These are phyloP conservation scores for Athripsodes cinereus DNA, from an alignment of 2,888 invertebrate species.

Conservation along the genomic window DNA sequence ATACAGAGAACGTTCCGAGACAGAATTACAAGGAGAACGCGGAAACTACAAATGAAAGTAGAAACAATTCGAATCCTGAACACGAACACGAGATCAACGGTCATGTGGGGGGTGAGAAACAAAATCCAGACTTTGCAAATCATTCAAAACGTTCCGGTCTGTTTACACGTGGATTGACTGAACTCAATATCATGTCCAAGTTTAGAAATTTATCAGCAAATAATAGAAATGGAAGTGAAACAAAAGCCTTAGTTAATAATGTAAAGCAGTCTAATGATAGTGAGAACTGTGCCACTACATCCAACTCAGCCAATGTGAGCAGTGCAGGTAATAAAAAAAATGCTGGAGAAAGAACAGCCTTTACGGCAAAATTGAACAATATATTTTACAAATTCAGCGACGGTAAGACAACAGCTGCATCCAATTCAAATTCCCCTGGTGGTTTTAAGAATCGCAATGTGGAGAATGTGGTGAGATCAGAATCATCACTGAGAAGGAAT, in stretches of 20 bases:
- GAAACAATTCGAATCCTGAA: not conserved
- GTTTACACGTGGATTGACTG: conserved; percentile 45
- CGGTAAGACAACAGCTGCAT: not conserved
- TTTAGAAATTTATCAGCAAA: not conserved
- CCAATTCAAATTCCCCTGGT: not conserved
- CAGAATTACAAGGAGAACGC: too few species aligned
- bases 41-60: not conserved
- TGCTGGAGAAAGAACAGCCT: conserved; percentile 10
- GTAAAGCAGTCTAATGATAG: conserved; percentile 19
- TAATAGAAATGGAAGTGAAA: not conserved
- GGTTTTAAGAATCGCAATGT: not conserved
- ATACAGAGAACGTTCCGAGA: too few species aligned
- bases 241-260: not conserved
- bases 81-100: not conserved
- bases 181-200: conserved; percentile 30
- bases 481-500: conserved; percentile 23
- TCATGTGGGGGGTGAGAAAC: not conserved
- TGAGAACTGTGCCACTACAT: conserved; percentile 7
- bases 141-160: conserved; percentile 25
- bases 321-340: not conserved
- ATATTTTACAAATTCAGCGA: conserved; percentile 19
- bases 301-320: not conserved
- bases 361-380: conserved; percentile 14
- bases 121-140: not conserved
- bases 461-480: not conserved